Evolutionary conservation across 1,140 invertebrate genomes (phyloP), one percentile per base, ranked within the genome.

Genomic region (Bombus consobrinus): DNA sequence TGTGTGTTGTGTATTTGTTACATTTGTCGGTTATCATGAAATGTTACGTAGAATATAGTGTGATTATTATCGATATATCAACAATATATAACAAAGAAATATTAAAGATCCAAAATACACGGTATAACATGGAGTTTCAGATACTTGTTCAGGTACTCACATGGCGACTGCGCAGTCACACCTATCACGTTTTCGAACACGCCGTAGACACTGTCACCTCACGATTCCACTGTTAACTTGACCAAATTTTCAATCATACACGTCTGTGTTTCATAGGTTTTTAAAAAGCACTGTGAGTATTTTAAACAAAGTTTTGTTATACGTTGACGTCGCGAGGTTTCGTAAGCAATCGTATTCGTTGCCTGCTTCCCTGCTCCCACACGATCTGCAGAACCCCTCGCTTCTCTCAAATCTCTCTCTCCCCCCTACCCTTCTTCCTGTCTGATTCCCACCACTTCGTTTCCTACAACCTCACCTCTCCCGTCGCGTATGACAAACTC

Each of bases 121-220:
- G 32, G 64, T n/a, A 75, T 72, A 41, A 47, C 37, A 66, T 28
- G 34, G 41, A 87, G 73, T 76, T 69, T 87, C 12, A 32, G 69
- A 85, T 81, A 88, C 85, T 82, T 78, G 83, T 86, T 86, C 89
- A 89, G 85, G 92, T 94, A 95, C 94, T 93, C 92, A 93, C 94
- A 94, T 94, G 92, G 94, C 94, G 94, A 94, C 91, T 95, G 94
- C 94, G 94, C 94, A 95, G 94, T 94, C 93, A 94, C 93, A 93
- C 93, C 93, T 94, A 92, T 91, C 92, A 93, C 92, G 92, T 94
- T 94, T 94, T 89, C 87, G 91, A 90, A 87, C 83, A 88, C 88
- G 71, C 76, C 43, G 81, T 84, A 57, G 68, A 74, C 59, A 85
- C 53, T 88, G 59, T 69, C 85, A 83, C 77, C 15, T 12, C 79